Evolutionary conservation across 1,140 invertebrate genomes (phyloP).

Genomic region (Platorchestia sp.): DNA sequence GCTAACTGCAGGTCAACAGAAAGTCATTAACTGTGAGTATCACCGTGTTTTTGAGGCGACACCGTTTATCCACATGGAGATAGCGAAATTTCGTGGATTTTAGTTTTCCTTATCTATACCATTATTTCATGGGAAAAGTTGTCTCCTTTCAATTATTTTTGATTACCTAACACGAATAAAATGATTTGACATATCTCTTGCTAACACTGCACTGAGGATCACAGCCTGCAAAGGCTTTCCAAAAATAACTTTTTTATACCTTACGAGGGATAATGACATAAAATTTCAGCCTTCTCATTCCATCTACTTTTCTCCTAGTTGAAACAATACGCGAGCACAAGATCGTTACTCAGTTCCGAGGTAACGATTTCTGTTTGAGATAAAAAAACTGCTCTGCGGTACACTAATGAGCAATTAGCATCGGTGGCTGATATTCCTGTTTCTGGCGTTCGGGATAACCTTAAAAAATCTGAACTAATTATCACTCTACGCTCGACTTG

Average conservation of each 20-base stretch:
- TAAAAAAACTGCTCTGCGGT: not conserved
- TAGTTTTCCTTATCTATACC: not conserved
- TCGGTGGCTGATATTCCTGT: constrained; percentile 19
- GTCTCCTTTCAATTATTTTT: not conserved
- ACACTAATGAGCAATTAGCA: constrained; percentile 31
- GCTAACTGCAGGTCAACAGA: not conserved
- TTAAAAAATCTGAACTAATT: constrained; percentile 43
- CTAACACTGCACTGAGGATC: not conserved
- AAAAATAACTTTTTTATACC: not conserved
- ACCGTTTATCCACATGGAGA: not conserved
- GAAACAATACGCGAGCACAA: not conserved
- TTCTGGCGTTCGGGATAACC: not conserved
- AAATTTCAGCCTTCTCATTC: not conserved
- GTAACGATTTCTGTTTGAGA: constrained; percentile 8
- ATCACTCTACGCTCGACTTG: not conserved
- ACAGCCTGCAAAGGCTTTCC: not conserved
- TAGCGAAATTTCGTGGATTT: not conserved
- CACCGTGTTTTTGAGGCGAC: not conserved
- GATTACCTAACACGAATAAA: not conserved
- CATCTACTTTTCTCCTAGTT: not conserved
- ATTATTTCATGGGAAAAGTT: not conserved
- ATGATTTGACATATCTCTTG: not conserved
- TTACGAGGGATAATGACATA: not conserved
- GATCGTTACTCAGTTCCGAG: not conserved
- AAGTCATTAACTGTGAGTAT: not conserved